Evolutionary conservation across 2,888 invertebrate genomes (phyloP).

Genomic region (Stratiomys singularior): DNA sequence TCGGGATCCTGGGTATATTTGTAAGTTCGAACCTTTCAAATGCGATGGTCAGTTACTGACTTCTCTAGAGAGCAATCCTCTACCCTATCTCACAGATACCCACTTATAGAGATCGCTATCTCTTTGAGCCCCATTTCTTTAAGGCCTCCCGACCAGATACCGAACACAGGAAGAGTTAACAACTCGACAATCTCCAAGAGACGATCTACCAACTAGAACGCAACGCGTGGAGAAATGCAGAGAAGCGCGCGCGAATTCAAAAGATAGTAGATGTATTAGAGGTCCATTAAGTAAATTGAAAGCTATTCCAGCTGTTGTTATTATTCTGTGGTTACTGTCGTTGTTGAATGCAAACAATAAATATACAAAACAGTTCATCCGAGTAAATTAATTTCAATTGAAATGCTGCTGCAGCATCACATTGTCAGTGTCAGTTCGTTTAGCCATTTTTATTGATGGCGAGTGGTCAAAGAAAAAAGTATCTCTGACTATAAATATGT

Average conservation of each 20-base stretch:
- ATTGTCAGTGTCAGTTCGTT: constrained; percentile 42
- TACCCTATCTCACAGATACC: neutral
- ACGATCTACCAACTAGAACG: neutral
- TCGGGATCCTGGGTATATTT: too few relatives aligned
- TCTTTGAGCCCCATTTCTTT: neutral
- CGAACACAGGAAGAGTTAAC: neutral
- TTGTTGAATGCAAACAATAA: neutral
- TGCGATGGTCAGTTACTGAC: too few relatives aligned
- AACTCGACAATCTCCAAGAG: neutral
- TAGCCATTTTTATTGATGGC: constrained; percentile 26
- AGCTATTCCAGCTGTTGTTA: constrained; percentile 23
- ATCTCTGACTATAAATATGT: neutral
- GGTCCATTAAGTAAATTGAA: constrained; percentile 21
- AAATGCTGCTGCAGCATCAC: constrained; percentile 48
- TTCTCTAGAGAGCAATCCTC: neutral
- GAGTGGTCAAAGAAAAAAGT: neutral
- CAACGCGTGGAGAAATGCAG: neutral
- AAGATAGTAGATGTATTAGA: constrained; percentile 1
- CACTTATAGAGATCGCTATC: neutral
- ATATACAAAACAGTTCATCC: constrained; percentile 23
- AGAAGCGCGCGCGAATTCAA: neutral
- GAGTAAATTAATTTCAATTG: constrained; percentile 48
- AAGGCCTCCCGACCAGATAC: neutral
- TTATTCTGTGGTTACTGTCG: too few relatives aligned
- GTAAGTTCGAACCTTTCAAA: too few relatives aligned